phyloP scores from a whole-genome alignment of 2,797 vertebrate genomes.

The Alosa sapidissima region DNA sequence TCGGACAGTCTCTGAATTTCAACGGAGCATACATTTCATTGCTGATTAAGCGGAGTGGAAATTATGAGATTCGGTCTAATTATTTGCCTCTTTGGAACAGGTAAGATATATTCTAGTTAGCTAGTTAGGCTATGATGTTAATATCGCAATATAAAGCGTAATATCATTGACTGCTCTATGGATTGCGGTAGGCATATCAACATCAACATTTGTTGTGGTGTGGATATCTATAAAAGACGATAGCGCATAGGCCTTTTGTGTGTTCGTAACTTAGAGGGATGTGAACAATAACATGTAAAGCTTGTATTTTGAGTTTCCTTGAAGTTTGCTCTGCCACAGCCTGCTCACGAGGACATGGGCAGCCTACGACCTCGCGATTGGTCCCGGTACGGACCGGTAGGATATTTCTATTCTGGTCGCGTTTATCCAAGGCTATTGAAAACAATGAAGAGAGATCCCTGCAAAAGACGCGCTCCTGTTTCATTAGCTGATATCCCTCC shows the following conservation, averaged over 20 bases:
- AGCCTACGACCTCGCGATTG: not conserved
- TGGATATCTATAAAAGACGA: no score
- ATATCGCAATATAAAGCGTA: not conserved
- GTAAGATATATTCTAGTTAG: not conserved
- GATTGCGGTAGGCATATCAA: no score
- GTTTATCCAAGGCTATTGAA: constrained; percentile 45
- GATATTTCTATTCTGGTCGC: constrained; percentile 24
- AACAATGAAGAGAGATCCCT: constrained; percentile 1
- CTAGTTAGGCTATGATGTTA: not conserved
- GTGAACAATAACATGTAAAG: not conserved
- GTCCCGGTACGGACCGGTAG: not conserved
- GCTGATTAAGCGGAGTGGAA: constrained; percentile 3
- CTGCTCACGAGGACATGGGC: not conserved
- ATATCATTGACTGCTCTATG: no score
- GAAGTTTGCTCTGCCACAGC: not conserved
- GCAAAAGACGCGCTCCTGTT: not conserved
- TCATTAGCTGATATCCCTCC: not conserved
- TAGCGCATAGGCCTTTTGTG: no score
- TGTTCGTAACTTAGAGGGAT: not conserved
- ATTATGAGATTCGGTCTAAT: constrained; percentile 6
- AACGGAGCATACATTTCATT: not conserved
- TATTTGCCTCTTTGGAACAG: constrained; percentile 12
- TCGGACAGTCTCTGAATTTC: not conserved
- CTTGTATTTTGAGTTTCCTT: not conserved
- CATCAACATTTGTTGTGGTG: no score